Base-by-base conservation (phyloP, 2,797 vertebrate genomes). In the Falco biarmicus region DNA sequence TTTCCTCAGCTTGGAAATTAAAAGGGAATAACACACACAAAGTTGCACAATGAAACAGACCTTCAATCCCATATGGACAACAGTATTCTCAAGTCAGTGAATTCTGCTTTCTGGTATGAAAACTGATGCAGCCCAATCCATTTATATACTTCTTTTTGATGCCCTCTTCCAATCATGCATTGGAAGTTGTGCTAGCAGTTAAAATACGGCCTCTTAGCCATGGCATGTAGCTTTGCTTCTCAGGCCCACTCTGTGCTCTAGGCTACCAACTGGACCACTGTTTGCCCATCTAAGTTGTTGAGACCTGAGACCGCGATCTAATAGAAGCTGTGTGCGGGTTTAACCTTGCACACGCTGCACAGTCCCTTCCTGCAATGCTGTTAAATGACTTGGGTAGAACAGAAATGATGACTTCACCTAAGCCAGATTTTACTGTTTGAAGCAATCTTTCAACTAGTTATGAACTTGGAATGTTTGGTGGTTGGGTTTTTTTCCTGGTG, bases 1-100 rank as follows among this genome's bases (percentile, higher is more conserved):
- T 81, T 90, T 91, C 57, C 69, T 94, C 76, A 66, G 69, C 53
- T 60, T 78, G 69, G 73, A 95, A 94, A 88, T 89, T 56, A 93
- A 88, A 93, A 85, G 32, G 37, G 69, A 84, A 28, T 65, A 95
- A 68, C 56, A 93, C 7, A 37, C n/a, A 37, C n/a, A 63, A 14
- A 8, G 45, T 32, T 81, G 76, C 57, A 77, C 28, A 60, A 45
- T 16, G 60, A 91, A 91, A 83, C 6, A 87, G 73, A 74, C 61
- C 51, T 79, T 26, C 51, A 59, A 14, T 56, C 63, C 89, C 89
- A 76, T 7, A 43, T 0, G 5, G 77, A 50, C 24, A 93, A 34
- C 26, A 54, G 29, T 25, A 29, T 54, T 87, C 47, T 41, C 13
- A 70, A 41, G 53, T 60, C 41, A 63, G n/a, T 15, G 34, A 63